phyloP scores from a whole-genome alignment of 2,797 vertebrate species.

The Novumbra hubbsi region DNA sequence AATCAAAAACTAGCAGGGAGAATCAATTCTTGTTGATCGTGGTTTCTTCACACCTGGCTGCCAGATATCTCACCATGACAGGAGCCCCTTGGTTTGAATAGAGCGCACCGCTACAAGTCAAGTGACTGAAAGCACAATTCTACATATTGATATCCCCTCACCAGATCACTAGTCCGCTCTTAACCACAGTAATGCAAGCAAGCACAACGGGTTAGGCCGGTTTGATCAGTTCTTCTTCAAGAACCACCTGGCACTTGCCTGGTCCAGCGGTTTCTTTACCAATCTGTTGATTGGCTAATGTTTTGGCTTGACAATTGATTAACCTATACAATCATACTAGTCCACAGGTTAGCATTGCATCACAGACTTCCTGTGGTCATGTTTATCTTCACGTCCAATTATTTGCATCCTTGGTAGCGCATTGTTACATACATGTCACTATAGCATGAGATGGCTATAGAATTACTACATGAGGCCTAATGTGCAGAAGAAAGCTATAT shows the following conservation, averaged over 20 bases:
- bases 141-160: not conserved
- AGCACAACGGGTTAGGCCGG: not conserved
- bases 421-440: no score
- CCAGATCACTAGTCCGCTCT: not conserved
- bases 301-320: slow-evolving; percentile 46
- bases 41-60: slow-evolving; percentile 1
- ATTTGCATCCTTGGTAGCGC: slow-evolving; percentile 17
- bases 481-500: no score
- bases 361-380: slow-evolving; percentile 18
- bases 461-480: no score
- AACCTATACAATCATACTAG: not conserved
- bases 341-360: slow-evolving; percentile 5
- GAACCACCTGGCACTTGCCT: not conserved
- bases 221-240: not conserved
- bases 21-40: not conserved
- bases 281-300: not conserved
- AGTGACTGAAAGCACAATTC: not conserved
- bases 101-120: not conserved
- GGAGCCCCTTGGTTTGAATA: not conserved
- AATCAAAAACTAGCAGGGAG: not conserved
- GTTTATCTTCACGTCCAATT: not conserved
- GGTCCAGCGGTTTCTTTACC: not conserved
- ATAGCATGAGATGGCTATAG: no score
- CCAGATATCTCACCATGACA: not conserved
- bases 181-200: not conserved